Percentiles rank a stretch among this genome's conserved stretches.
These are phyloP conservation scores for Resseliella maxima DNA, from an alignment of 2,888 invertebrate genomes.

Conservation along the genomic window DNA sequence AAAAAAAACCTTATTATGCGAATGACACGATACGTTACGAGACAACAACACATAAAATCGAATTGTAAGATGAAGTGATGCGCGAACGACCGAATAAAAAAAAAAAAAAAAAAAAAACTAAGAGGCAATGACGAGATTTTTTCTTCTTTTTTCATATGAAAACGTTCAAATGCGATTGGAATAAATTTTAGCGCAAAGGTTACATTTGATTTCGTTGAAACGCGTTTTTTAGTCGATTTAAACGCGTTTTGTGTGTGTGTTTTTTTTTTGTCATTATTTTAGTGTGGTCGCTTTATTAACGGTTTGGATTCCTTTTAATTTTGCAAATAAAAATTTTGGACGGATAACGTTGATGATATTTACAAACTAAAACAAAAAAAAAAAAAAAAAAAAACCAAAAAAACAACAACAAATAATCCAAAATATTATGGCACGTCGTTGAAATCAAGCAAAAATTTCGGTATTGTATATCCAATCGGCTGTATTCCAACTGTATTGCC, in stretches of 20 bases:
- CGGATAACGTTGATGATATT: too few species aligned
- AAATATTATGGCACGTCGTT: too few species aligned
- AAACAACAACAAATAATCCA: too few species aligned
- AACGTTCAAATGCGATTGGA: not conserved
- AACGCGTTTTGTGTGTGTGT: not conserved
- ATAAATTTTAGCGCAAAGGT: constrained; percentile 42
- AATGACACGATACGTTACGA: constrained; percentile 50
- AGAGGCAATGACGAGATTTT: constrained; percentile 30
- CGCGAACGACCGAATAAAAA: not conserved
- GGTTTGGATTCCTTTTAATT: too few species aligned
- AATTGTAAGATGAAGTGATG: constrained; percentile 38
- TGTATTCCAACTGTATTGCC: too few species aligned
- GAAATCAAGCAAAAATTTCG: too few species aligned
- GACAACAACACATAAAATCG: constrained; percentile 3
- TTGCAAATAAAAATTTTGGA: too few species aligned
- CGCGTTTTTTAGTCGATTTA: not conserved
- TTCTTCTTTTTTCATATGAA: not conserved
- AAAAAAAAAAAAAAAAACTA: not conserved
- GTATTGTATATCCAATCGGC: too few species aligned
- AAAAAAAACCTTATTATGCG: constrained; percentile 22
- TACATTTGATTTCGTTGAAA: constrained; percentile 23
- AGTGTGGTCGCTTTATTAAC: not conserved
- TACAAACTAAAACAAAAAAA: too few species aligned
- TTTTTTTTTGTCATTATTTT: not conserved
- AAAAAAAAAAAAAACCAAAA: too few species aligned